A percentile compares a stretch with the other conserved stretches of the same genome.
phyloP scores from a whole-genome alignment of 2,888 invertebrate species.

The Chromoteleia sp. region DNA sequence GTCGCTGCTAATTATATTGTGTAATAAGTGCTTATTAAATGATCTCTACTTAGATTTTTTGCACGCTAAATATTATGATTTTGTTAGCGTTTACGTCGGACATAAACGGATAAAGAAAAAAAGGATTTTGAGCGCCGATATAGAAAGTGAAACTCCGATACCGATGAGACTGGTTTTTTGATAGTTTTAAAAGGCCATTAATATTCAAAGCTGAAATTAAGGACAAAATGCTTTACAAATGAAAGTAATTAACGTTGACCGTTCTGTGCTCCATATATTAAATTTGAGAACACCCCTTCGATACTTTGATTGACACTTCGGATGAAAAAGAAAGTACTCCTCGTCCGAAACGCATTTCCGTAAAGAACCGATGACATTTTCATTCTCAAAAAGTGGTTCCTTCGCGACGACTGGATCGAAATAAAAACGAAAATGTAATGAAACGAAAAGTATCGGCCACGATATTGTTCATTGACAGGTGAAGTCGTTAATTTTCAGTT shows the following conservation, averaged over 20 bases:
- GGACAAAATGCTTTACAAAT: conserved; percentile 4
- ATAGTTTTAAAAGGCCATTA: background rate
- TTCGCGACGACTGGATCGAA: background rate
- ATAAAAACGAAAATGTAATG: too few species aligned
- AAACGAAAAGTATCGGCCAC: conserved; percentile 21
- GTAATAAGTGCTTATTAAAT: conserved; percentile 43
- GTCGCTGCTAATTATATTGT: conserved; percentile 46
- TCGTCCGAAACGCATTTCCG: conserved; percentile 7
- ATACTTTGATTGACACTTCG: conserved; percentile 16
- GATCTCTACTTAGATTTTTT: conserved; percentile 25
- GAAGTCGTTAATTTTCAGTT: background rate
- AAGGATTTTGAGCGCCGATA: background rate
- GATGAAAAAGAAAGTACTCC: conserved; percentile 41
- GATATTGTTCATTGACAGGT: conserved; percentile 12
- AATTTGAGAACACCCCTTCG: background rate
- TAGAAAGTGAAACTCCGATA: conserved; percentile 25
- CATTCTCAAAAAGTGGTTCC: conserved; percentile 37
- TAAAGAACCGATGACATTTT: conserved; percentile 25
- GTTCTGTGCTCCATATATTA: background rate
- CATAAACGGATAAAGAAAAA: conserved; percentile 15
- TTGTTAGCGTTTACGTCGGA: conserved; percentile 3
- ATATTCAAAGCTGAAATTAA: conserved; percentile 14
- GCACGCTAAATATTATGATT: conserved; percentile 11
- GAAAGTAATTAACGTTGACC: conserved; percentile 22
- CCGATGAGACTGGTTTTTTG: conserved; percentile 6